Evolutionary conservation across 1,140 invertebrate genomes (phyloP), one percentile per base, ranked within the genome.

Genomic region (Cotesia vestalis): DNA sequence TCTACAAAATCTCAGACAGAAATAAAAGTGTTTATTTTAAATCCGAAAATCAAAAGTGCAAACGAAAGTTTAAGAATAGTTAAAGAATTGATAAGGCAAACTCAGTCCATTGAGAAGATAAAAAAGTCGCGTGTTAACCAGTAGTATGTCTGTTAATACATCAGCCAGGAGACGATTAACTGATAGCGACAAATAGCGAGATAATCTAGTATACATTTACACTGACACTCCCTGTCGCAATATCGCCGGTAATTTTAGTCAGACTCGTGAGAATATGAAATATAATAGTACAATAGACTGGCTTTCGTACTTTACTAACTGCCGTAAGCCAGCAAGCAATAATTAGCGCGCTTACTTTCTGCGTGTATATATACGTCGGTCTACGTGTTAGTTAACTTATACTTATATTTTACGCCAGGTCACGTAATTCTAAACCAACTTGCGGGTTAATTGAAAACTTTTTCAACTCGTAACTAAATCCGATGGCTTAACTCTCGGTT

Each of bases 391-490:
- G 40, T 46, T 6, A 11, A 6, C 5, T 6, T 46, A 46, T 11
- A 46, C 40, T 6, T 46, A 11, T 11, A 36, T 14, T 17, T 17
- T 20, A 9, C 6, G 36, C 36, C 35, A 4, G 17, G 53, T 59
- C 67, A 69, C 55, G 66, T 68, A 68, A 55, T 68, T 68, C 11
- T 55, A 57, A 68, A 68, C 66, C 66, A 27, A 14, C 12, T 53
- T 52, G 14, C 53, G 66, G 51, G 11, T 36, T 69, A 69, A 69
- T 69, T 69, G 67, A 69, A 69, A 69, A 38, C 66, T 46, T 68
- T 68, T 35, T 20, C 20, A 68, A 55, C 52, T 55, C 4, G 38
- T 64, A 64, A 64, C 62, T 38, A 64, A 36, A 64, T 64, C 36
- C 62, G 14, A 9, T 17, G 14, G 11, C 4, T 61, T 17, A 9